phyloP scores from a whole-genome alignment of 2,888 invertebrate species.

The Syrista parreyssii region DNA sequence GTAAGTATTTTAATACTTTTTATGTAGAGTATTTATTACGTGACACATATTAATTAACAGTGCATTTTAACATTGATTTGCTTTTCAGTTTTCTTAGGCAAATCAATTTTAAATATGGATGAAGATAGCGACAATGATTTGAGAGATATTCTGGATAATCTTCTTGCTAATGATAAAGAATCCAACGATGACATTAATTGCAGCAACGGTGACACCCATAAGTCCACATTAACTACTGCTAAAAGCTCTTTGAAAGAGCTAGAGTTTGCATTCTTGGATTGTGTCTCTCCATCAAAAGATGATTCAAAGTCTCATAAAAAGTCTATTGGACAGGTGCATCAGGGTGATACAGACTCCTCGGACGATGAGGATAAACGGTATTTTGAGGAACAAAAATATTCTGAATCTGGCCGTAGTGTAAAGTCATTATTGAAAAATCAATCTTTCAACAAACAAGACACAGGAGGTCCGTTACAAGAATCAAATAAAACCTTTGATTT shows the following conservation, averaged over 20 bases:
- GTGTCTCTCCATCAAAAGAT: constrained; percentile 17
- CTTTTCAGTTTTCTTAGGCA: not conserved
- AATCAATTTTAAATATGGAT: constrained; percentile 5
- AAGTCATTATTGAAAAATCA: constrained; percentile 69
- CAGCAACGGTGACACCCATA: not conserved
- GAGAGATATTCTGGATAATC: constrained; percentile 41
- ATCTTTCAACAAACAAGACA: constrained; percentile 3
- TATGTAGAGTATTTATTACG: not conserved
- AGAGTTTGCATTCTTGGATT: constrained; percentile 52
- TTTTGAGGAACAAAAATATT: constrained; percentile 79
- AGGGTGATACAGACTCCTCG: constrained; percentile 79
- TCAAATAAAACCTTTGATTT: constrained; percentile 26
- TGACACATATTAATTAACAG: not conserved
- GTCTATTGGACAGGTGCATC: constrained; percentile 66
- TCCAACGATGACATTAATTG: constrained; percentile 2
- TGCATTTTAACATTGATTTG: not conserved
- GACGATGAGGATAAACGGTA: constrained; percentile 84
- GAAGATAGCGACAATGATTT: constrained; percentile 32
- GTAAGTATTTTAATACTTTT: not conserved
- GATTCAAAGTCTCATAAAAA: not conserved
- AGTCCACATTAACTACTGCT: constrained; percentile 1
- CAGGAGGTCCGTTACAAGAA: not conserved
- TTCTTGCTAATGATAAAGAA: constrained; percentile 35
- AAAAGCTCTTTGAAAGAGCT: constrained; percentile 38
- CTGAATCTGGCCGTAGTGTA: constrained; percentile 76